A percentile compares a stretch with the other conserved stretches of the same genome.
These are phyloP conservation scores for Cyclura pinguis DNA, from an alignment of 2,797 vertebrate species.

Conservation along the genomic window DNA sequence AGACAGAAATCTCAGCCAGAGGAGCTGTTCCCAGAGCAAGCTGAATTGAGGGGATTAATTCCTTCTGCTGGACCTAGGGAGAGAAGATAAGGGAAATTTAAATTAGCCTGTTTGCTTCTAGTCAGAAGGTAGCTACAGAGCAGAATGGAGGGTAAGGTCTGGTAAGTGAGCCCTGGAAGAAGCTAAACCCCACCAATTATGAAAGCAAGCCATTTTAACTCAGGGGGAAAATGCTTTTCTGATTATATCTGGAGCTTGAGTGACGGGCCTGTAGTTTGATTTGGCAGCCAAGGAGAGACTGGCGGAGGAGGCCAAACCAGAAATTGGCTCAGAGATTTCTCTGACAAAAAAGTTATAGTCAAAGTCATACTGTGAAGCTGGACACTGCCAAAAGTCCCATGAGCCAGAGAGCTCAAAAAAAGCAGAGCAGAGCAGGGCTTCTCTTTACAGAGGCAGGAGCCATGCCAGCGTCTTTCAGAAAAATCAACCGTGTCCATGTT, in stretches of 20 bases:
- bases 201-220: constrained; percentile 33
- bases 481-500: background rate
- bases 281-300: constrained; percentile 16
- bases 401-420: constrained; percentile 18
- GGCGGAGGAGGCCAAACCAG: background rate
- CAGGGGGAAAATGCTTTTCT: background rate
- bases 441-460: constrained; percentile 13
- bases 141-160: too few relatives aligned
- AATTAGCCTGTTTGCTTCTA: too few relatives aligned
- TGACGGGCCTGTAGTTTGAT: constrained; percentile 45
- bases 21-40: too few relatives aligned
- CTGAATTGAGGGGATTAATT: too few relatives aligned
- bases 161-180: background rate
- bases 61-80: too few relatives aligned
- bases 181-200: constrained; percentile 39
- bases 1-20: too few relatives aligned
- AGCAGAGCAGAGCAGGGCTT: constrained; percentile 17
- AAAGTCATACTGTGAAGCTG: constrained; percentile 5
- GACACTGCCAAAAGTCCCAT: background rate
- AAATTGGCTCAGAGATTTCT: background rate
- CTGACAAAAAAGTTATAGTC: constrained; percentile 37
- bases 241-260: constrained; percentile 44
- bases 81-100: too few relatives aligned
- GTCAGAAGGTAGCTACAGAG: too few relatives aligned
- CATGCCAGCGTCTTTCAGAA: constrained; percentile 36